Evolutionary conservation across 2,113 vertebrate genomes (phyloP), one percentile per base, ranked within the genome.

Genomic region (Actinemys pallida): DNA sequence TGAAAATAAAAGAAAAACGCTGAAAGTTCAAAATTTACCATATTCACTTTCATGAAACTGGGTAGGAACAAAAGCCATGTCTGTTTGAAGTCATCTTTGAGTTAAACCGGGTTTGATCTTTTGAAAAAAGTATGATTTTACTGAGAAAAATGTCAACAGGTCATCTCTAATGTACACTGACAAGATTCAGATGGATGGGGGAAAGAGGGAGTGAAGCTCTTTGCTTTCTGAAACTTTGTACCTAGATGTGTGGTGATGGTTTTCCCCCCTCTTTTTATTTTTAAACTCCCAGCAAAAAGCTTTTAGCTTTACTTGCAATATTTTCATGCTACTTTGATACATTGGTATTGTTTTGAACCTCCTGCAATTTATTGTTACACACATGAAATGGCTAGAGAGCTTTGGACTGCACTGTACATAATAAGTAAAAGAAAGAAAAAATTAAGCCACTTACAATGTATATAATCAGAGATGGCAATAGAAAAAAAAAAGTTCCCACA

Each of bases 391-490:
- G 92, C 39, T 49, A 88, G 69, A 94, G 88, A 13, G 29, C 29
- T 69, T 39, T 54, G 52, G 50, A 93, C 54, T 81, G 69, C 27
- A 89, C 27, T 54, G n/a, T 4, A 10, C 85, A 27, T 29, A 87
- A 86, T 4, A 69, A 8, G 39, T 87, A 92, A 1, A 79, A 22
- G 22, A 49, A 93, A 57, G 57, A 90, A 50, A 65, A 93, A 92
- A 97, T 96, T 65, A 81, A 94, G 75, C n/a, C 24, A 88, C 92
- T 93, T 52, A 24, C 6, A 19, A 1, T 31, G 20, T 50, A 35
- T 53, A 72, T 57, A 94, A 96, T 90, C 54, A 86, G 62, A 92
- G 86, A 90, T 2, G 93, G 69, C 86, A 95, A 84, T 0, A 5
- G 84, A 45, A 94, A n/a, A 82, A 82, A 72, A n/a, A 59, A n/a